Evolutionary conservation across 2,888 invertebrate species (phyloP), one percentile per base, ranked within the genome.

Genomic region (Xestia xanthographa): DNA sequence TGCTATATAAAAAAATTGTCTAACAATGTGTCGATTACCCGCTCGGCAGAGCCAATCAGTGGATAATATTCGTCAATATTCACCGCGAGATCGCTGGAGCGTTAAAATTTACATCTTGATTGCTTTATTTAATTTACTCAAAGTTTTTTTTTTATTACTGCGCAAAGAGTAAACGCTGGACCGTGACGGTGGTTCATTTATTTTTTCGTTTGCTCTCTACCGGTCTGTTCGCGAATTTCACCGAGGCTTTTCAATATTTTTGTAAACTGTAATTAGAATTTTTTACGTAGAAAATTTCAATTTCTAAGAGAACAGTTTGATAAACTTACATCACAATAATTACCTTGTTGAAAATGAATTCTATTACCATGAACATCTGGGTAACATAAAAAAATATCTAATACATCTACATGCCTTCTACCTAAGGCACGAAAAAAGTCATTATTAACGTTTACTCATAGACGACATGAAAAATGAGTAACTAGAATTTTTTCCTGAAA

Each of bases 101-200:
- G 92, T 92, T 90, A 89, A 92, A 92, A 91, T 91, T 89, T 86
- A 91, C 90, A 91, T 91, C 91, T 92, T 91, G 93, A 94, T 95
- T 94, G 93, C 94, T 94, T 95, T 95, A 95, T 95, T 95, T 95
- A 95, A 95, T 95, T 95, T 94, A 90, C 91, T 87, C 85, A 87
- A 83, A 88, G 90, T 91, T 92, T 93, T 90, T 90, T 34, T 82
- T 85, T 83, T 81, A 69, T 76, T 56, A 66, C 86, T 86, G 87
- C 81, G 86, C 86, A 77, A 89, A 89, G 86, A 90, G 87, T 86
- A 87, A 91, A 86, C 88, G 80, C 60, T 85, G 83, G 79, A 90
- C 88, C 91, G 90, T 88, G 77, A 77, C 89, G 77, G 74, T 76
- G 82, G 86, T 83, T 88, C 90, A 91, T 92, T 91, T 87, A 82